Evolutionary conservation across 2,797 vertebrate genomes (phyloP), one percentile per base, ranked within the genome.

Genomic region (Tapirus indicus): DNA sequence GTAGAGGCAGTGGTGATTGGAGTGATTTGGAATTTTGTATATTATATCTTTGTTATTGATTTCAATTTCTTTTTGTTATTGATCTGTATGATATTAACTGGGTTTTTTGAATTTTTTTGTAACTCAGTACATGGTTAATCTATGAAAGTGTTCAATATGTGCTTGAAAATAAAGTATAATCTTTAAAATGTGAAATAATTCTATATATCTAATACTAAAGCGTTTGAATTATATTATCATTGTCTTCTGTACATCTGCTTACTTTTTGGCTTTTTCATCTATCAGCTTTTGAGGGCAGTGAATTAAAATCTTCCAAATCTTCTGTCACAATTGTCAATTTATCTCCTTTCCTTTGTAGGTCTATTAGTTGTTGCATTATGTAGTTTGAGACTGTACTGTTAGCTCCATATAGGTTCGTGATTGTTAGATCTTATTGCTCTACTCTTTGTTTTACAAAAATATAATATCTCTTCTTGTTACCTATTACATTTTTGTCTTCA

Each of bases 171-270:
- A 75, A 92, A 83, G 29, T 29, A 8, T 62, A 77, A 74, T 54
- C 25, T 68, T 97, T 72, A 32, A 35, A 84, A 64, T 88, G 52
- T 93, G 11, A 72, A 84, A 78, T 29, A 64, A 75, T 41, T 75
- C 35, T 68, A 13, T 72, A 49, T 83, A 66, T 54, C 47, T 93
- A 78, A 77, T 35, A 83, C 90, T 54, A 44, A 66, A 47, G 14
- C 21, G 62, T 95, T 88, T 74, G 80, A 85, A 52, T 91, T 71
- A 47, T 75, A 18, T 87, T 78, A 68, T 92, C 92, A 95, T 66
- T 41, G 56, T 91, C 14, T 95, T 62, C 20, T 83, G 11, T 60
- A 35, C 84, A 69, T 79, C 21, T 94, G 58, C 44, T 54, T 77
- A 80, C 56, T 52, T 88, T 83, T 80, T 80, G n/a, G 23, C 27